A percentile compares a stretch with the other conserved stretches of the same genome.
phyloP scores from a whole-genome alignment of 2,113 vertebrate genomes.

The Corvus hawaiiensis region DNA sequence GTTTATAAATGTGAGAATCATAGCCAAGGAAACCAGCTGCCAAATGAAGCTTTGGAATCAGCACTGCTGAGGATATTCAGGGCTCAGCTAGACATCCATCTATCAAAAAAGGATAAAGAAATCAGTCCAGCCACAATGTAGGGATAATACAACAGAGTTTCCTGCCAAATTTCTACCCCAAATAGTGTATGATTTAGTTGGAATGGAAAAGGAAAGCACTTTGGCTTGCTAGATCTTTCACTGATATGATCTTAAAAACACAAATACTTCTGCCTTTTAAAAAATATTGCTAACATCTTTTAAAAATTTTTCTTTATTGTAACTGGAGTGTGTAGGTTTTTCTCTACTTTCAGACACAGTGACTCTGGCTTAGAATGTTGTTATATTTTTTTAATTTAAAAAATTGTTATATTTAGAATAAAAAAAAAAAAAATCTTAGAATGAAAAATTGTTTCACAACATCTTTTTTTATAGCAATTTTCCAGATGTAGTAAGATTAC shows the following conservation, averaged over 20 bases:
- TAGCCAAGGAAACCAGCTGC: background rate
- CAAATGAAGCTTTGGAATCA: constrained; percentile 7
- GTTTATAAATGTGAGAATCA: background rate
- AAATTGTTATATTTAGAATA: background rate
- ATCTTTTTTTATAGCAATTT: background rate
- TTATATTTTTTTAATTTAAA: background rate
- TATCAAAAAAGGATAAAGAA: constrained; percentile 12
- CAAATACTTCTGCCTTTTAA: background rate
- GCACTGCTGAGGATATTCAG: background rate
- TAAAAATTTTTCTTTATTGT: background rate
- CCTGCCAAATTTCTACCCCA: background rate
- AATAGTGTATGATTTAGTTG: background rate
- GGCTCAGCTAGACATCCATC: background rate
- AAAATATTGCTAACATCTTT: background rate
- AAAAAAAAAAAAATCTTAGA: background rate
- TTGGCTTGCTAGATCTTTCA: background rate
- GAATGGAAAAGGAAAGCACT: constrained; percentile 1
- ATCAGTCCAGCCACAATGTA: background rate
- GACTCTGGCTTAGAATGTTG: background rate
- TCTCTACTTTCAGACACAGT: background rate
- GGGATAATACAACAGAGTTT: background rate
- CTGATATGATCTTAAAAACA: background rate
- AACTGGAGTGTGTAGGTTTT: background rate
- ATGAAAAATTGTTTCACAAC: background rate
- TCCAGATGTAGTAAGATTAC: background rate